Conservation (phyloP, 2,113 vertebrate species). For the Sinocyclocheilus anshuiensis region DNA sequence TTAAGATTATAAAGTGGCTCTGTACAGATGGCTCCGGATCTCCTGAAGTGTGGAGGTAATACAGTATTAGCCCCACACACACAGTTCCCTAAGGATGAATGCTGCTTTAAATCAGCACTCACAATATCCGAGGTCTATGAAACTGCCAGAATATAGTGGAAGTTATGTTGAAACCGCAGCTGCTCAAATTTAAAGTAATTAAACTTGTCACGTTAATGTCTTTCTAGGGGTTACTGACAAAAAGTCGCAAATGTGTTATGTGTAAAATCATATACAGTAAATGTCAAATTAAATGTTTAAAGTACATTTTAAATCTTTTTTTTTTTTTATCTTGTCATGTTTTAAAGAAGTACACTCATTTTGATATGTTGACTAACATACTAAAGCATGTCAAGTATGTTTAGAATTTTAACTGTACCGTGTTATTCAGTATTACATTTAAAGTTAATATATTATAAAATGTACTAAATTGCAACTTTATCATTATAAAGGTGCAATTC, state of each 20-base stretch:
- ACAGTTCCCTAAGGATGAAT: conserved; percentile 18
- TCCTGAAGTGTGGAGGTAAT: conserved; percentile 16
- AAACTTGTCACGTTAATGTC: not conserved
- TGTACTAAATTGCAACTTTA: not conserved
- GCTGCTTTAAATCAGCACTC: conserved; percentile 7
- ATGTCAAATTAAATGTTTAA: too few species aligned
- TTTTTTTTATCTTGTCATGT: too few species aligned
- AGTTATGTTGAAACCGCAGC: not conserved
- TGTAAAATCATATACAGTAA: too few species aligned
- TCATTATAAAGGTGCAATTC: not conserved
- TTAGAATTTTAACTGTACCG: too few species aligned
- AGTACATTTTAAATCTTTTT: too few species aligned
- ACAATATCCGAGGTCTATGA: not conserved
- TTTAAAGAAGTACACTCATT: too few species aligned
- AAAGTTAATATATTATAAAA: too few species aligned
- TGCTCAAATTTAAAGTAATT: not conserved
- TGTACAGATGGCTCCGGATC: conserved; percentile 24
- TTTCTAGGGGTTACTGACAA: not conserved
- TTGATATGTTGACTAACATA: too few species aligned
- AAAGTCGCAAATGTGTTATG: not conserved
- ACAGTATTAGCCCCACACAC: conserved; percentile 9
- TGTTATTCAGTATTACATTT: too few species aligned
- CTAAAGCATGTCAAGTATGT: too few species aligned
- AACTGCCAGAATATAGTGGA: not conserved
- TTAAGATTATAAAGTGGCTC: conserved; percentile 37